Evolutionary conservation across 2,113 vertebrate genomes (phyloP), one percentile per base, ranked within the genome.

Genomic region (Epinephelus fuscoguttatus): DNA sequence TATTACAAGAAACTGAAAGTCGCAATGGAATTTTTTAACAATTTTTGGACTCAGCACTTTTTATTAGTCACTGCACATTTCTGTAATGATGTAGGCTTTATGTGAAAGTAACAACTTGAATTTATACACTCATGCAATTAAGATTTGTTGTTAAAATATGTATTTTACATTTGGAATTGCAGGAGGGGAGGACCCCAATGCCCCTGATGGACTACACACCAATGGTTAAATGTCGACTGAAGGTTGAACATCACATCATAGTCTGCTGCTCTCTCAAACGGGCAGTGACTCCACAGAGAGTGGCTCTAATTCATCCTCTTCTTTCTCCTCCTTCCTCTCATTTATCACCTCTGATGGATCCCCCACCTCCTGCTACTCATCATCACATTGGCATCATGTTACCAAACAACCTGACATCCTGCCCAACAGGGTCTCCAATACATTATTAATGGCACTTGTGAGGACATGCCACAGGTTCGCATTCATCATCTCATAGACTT

Each of bases 321-420:
- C 23, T 8, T 11, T 1, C 23, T 47, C n/a, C 47, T 75, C 19
- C 30, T 40, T 78, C 61, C 49, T 68, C 42, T 59, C 75, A 82
- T 78, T 81, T 15, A 84, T 87, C 61, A 68, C 33, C 59, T 71
- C 71, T 66, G 70, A 71, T 50, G 33, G 19, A 83, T 70, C 75
- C 13, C 0, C 52, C 33, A 11, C 70, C 66, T 62, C 71, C 60
- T 55, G 37, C 49, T 82, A 47, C 53, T 81, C 55, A 17, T 53
- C 70, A 53, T 81, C 70, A 60, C 14, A 59, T 19, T 17, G 61
- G 60, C 69, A 67, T 70, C 68, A 56, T 71, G 57, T 70, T 69
- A 13, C 68, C 78, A 56, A 61, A 72, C 69, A 37, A 42, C 21
- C 56, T 52, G 64, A 60, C 68, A 23, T 49, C n/a, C 50, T 18